A percentile compares a stretch with the other conserved stretches of the same genome.
phyloP scores from a whole-genome alignment of 2,797 vertebrate species.

The Ispidina lecontei region DNA sequence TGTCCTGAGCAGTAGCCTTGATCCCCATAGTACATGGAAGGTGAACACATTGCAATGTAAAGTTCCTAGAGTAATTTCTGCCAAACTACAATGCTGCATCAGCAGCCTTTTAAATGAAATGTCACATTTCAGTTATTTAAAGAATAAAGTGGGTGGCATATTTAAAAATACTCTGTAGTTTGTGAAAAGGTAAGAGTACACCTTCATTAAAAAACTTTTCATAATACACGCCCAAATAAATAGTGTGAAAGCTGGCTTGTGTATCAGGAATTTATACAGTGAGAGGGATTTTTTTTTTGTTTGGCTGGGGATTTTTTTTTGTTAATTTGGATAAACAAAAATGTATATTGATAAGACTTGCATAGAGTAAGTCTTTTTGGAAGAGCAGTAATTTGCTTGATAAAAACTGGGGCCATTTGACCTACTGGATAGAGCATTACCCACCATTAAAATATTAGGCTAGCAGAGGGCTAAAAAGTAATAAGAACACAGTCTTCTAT shows the following conservation, averaged over 20 bases:
- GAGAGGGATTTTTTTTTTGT: background rate
- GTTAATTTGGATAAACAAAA: background rate
- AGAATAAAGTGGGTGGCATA: background rate
- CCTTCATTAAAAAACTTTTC: background rate
- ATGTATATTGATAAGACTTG: background rate
- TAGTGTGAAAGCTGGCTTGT: background rate
- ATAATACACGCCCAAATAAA: background rate
- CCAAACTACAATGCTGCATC: background rate
- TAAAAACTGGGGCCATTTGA: background rate
- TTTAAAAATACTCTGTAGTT: slow-evolving; percentile 19
- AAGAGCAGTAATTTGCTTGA: background rate
- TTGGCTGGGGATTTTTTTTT: background rate
- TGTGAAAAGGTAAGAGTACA: slow-evolving; percentile 14
- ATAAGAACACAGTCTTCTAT: background rate
- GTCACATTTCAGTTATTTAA: background rate
- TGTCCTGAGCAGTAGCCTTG: background rate
- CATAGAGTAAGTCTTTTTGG: background rate
- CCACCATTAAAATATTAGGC: too few relatives aligned
- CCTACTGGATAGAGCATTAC: background rate
- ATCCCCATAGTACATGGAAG: background rate
- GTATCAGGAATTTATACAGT: background rate
- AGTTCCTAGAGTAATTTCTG: background rate
- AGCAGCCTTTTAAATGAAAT: slow-evolving; percentile 25
- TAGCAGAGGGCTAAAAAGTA: background rate
- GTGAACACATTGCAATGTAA: background rate